Evolutionary conservation across 2,113 vertebrate genomes (phyloP), one percentile per base, ranked within the genome.

Genomic region (Grallaria varia): DNA sequence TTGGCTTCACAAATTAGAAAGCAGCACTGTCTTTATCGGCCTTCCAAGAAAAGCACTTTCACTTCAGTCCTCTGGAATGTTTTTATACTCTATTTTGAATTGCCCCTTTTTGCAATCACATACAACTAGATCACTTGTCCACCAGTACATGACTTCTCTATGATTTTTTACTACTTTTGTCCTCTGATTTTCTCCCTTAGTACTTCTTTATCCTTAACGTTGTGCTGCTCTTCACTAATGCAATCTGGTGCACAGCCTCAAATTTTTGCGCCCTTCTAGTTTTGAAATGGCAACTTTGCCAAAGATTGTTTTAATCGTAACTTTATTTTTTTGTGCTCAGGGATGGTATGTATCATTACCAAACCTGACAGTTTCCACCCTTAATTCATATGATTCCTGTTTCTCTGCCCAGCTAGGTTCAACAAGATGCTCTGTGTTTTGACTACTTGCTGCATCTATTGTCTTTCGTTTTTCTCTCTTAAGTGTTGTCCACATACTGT

Each of bases 401-500:
- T 85, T 76, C 37, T 95, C 7, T 79, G 16, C 19, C 39, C 21
- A 52, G n/a, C 24, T 74, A 19, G 8, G 6, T 80, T 87, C 11
- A 19, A n/a, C 0, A 2, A 69, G 56, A 79, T n/a, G 10, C 25
- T 39, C 37, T 14, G 4, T 39, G 31, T 52, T 72, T 68, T 68
- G 47, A 25, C 40, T 55, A 15, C 28, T 64, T 1, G 0, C 24
- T 19, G 28, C 0, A 0, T 49, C 22, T 79, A 4, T 53, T 76
- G 42, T 25, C 33, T 73, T 83, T 50, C 31, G 8, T 28, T 13
- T 52, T 89, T 67, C 24, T 93, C 27, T 80, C 23, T 63, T 50
- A 47, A 53, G 8, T 40, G 35, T 44, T 81, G 35, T 60, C n/a
- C 18, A 14, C 9, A 7, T 39, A 47, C 13, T 60, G 11, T 47